These are phyloP conservation scores for Lates japonicus DNA, from an alignment of 2,797 vertebrate genomes.

Conservation along the genomic window DNA sequence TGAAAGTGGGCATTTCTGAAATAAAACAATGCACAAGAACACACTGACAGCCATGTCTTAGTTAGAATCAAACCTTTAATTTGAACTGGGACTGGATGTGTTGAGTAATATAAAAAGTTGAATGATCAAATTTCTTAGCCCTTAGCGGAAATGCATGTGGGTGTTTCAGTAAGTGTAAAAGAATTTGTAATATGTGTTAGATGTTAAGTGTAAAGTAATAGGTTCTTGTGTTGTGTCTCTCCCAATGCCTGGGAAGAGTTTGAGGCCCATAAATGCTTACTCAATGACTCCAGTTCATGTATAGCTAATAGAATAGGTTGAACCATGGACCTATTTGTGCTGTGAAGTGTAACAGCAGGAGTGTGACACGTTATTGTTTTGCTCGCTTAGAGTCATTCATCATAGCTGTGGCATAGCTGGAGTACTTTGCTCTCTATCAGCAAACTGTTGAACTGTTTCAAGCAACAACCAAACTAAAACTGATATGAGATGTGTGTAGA, in stretches of 20 bases:
- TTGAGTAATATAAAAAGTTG: conserved; percentile 24
- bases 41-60: not conserved
- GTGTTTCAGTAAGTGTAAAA: conserved; percentile 18
- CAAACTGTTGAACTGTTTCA: conserved; percentile 9
- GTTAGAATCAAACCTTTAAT: conserved; percentile 10
- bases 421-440: conserved; percentile 6
- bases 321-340: not conserved
- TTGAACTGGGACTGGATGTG: not conserved
- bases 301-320: not conserved
- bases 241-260: not conserved
- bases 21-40: conserved; percentile 8
- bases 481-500: not conserved
- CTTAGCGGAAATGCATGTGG: conserved; percentile 46
- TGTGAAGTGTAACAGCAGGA: not conserved
- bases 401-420: not conserved
- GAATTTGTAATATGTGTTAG: not conserved
- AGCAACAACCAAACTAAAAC: conserved; percentile 2
- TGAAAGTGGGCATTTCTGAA: conserved; percentile 14
- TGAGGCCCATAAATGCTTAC: not conserved
- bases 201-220: not conserved
- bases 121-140: conserved; percentile 58
- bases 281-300: conserved; percentile 18
- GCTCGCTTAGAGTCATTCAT: not conserved
- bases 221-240: not conserved
- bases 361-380: not conserved